Evolutionary conservation across 2,113 vertebrate species (phyloP).

Genomic region (Lophura nycthemera): DNA sequence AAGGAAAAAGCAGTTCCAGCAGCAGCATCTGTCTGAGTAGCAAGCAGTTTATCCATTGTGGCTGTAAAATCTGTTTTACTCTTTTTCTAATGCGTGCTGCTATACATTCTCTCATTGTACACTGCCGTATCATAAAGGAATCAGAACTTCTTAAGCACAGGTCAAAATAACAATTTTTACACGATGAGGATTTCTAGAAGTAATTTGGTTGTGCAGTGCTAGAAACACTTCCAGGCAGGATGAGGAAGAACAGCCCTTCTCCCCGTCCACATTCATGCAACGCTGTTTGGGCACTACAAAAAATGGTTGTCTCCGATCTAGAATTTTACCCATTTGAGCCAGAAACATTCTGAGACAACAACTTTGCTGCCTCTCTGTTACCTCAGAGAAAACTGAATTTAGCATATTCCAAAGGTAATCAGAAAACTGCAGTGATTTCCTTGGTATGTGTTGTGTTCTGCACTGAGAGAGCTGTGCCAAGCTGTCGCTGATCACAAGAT

Average conservation of each 20-base stretch:
- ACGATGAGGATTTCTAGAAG: neutral
- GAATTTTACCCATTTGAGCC: neutral
- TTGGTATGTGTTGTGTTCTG: neutral
- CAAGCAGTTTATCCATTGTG: neutral
- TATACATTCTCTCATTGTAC: neutral
- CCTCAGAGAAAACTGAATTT: neutral
- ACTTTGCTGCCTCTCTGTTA: neutral
- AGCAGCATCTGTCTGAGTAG: neutral
- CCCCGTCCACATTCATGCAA: neutral
- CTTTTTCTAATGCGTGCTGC: neutral
- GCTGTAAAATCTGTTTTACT: neutral
- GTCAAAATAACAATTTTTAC: neutral
- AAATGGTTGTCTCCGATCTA: neutral
- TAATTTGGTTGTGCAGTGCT: neutral
- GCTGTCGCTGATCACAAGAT: neutral
- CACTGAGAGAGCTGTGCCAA: neutral
- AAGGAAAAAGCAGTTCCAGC: neutral
- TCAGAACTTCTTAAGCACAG: neutral
- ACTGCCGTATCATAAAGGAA: neutral
- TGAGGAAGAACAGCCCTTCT: neutral
- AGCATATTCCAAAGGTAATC: neutral
- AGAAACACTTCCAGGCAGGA: neutral
- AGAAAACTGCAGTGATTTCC: neutral
- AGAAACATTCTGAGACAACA: neutral
- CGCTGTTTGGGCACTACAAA: neutral